Evolutionary conservation across 2,113 vertebrate genomes (phyloP).

Genomic region (Ceyx cyanopectus): DNA sequence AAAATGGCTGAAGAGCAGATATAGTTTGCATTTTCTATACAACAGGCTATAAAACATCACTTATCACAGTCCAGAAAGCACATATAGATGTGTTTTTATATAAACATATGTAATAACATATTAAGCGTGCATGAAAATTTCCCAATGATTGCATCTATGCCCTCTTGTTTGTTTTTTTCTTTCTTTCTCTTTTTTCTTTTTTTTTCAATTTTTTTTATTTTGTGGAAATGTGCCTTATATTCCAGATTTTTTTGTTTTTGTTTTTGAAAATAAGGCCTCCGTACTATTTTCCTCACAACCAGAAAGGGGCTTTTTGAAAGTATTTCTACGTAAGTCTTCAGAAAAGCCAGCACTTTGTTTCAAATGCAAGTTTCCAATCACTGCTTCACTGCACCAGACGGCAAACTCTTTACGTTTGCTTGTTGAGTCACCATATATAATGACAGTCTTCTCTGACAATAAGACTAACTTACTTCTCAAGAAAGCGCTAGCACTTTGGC

Average conservation of each 20-base stretch:
- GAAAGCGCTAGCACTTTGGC: slow-evolving; percentile 88
- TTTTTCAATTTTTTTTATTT: slow-evolving; percentile 53
- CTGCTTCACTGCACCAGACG: slow-evolving; percentile 73
- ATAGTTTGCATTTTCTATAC: slow-evolving; percentile 99
- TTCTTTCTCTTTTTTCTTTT: slow-evolving; percentile 60
- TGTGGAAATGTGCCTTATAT: slow-evolving; percentile 86
- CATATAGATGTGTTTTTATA: slow-evolving; percentile 99
- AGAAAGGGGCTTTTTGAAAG: slow-evolving; percentile 86
- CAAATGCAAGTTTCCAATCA: slow-evolving; percentile 78
- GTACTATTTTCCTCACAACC: slow-evolving; percentile 86
- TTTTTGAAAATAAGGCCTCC: slow-evolving; percentile 91
- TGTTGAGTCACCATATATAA: slow-evolving; percentile 73
- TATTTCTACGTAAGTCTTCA: slow-evolving; percentile 85
- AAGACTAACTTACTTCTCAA: slow-evolving; percentile 76
- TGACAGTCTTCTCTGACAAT: slow-evolving; percentile 79
- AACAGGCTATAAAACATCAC: slow-evolving; percentile 99
- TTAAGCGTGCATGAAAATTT: slow-evolving; percentile 98
- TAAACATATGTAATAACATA: slow-evolving; percentile 99
- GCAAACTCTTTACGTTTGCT: slow-evolving; percentile 75
- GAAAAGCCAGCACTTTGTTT: slow-evolving; percentile 83
- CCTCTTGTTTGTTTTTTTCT: slow-evolving; percentile 70
- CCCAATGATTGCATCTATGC: slow-evolving; percentile 86
- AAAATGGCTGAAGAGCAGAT: slow-evolving; percentile 97
- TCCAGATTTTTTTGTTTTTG: slow-evolving; percentile 78
- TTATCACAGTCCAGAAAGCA: slow-evolving; percentile 99